Percentiles rank a stretch among this genome's conserved stretches.
These are phyloP conservation scores for Leptosomus discolor DNA, from an alignment of 2,113 vertebrate genomes.

Conservation along the genomic window DNA sequence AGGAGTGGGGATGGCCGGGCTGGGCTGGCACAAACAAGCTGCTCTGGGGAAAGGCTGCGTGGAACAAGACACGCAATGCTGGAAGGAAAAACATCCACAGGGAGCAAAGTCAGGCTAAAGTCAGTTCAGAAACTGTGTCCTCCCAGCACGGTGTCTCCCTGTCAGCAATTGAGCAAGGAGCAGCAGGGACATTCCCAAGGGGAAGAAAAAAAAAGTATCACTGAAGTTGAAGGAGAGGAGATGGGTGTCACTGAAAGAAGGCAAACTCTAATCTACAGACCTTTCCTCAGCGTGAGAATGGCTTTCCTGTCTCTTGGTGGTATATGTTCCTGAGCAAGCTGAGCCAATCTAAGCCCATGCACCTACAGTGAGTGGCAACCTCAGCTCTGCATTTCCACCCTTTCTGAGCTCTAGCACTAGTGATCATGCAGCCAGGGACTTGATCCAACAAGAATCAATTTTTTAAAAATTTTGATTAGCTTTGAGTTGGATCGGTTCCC, in stretches of 20 bases:
- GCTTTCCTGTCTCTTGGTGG: background rate
- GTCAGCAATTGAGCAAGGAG: background rate
- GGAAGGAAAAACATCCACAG: accelerated
- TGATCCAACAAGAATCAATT: background rate
- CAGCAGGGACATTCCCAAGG: background rate
- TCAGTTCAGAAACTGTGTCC: background rate
- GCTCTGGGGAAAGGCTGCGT: background rate
- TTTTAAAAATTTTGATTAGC: background rate
- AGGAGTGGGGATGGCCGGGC: background rate
- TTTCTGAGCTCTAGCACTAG: background rate
- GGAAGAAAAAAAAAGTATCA: background rate
- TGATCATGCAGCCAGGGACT: background rate
- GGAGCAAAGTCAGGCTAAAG: background rate
- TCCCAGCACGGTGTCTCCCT: background rate
- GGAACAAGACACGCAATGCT: background rate
- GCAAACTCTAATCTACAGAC: background rate
- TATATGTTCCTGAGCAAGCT: background rate
- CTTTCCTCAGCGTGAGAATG: background rate
- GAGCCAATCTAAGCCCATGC: background rate
- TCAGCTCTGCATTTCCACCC: background rate
- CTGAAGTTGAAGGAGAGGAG: background rate
- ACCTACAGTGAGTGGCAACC: background rate
- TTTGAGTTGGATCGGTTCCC: background rate
- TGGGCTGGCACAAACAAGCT: background rate
- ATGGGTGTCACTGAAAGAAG: background rate